Evolutionary conservation across 2,797 vertebrate genomes (phyloP).

Genomic region (Saxicola maurus): DNA sequence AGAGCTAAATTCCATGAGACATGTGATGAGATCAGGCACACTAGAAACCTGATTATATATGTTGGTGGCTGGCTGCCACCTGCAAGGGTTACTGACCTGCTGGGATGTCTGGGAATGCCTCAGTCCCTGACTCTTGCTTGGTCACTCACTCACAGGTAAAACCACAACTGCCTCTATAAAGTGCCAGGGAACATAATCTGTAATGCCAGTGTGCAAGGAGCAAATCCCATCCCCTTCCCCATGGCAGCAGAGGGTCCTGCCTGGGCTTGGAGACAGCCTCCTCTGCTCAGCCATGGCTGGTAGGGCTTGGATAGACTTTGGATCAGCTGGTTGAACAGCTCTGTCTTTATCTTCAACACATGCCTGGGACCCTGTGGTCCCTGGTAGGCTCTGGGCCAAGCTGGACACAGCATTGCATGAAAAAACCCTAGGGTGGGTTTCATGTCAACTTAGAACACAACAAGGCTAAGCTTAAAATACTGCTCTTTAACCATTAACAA

Average conservation of each 20-base stretch:
- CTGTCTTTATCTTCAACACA: not conserved
- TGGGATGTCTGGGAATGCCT: not conserved
- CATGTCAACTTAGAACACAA: not conserved
- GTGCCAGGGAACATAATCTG: not conserved
- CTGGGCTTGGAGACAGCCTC: not conserved
- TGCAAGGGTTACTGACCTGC: not conserved
- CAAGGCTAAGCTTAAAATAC: not conserved
- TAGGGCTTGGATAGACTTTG: not conserved
- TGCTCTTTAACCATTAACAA: not conserved
- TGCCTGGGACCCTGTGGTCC: no score
- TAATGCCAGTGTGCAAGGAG: accelerated
- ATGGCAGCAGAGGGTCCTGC: not conserved
- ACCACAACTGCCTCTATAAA: not conserved
- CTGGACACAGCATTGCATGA: not conserved
- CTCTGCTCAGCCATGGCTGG: not conserved
- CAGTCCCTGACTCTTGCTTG: not conserved
- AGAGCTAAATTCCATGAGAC: not conserved
- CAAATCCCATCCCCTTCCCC: not conserved
- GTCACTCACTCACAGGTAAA: not conserved
- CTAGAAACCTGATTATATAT: not conserved
- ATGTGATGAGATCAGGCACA: not conserved
- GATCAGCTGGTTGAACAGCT: not conserved
- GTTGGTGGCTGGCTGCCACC: not conserved
- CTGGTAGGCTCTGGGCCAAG: not conserved
- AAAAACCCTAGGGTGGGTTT: not conserved